Base-by-base conservation (phyloP, 2,797 vertebrate species). In the Tenualosa ilisha region DNA sequence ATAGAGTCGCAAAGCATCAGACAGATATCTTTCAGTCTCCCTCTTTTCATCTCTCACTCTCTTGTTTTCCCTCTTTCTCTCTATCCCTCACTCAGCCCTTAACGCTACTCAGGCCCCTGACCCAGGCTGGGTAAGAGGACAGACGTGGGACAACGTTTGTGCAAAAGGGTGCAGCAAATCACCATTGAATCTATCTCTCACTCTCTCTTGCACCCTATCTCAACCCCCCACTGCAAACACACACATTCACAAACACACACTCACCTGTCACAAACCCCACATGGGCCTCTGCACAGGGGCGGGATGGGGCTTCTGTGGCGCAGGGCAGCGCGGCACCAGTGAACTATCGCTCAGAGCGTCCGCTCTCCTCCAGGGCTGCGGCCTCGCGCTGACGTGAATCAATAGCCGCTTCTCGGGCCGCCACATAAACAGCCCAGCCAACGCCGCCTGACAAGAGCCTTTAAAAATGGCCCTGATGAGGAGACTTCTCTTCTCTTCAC, bases 361-460 rank as follows among this genome's bases (percentile, higher is more conserved):
- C 43, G 85, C 84, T 86, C 81, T 89, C 88, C 84, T 86, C 20
- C 20, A 56, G 83, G 83, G 49, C 79, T n/a, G 50, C 13, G 79
- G 79, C 63, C 50, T 88, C 85, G 68, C 20, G 53, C 81, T 22
- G 83, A 85, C 84, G 81, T 87, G 85, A 87, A 89, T 90, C 89
- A 89, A 87, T 89, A 86, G 81, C 59, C 20, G 81, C 82, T 85
- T 83, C 31, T 53, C 51, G 3, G 20, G 56, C 51, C 54, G 97
- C 97, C 97, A 98, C 97, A 96, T 97, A 97, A 97, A 97, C 96
- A 93, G 97, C 94, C 93, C 90, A 92, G 95, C 96, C 95, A 97
- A 97, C 97, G 97, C 97, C 97, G 97, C 97, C 97, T 97, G 95
- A 96, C 95, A 72, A 37, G 12, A 37, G 65, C 65, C 31, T 72